These are phyloP conservation scores for Haplochromis vanheusdeni DNA, from an alignment of 2,113 vertebrate genomes.

Conservation along the genomic window DNA sequence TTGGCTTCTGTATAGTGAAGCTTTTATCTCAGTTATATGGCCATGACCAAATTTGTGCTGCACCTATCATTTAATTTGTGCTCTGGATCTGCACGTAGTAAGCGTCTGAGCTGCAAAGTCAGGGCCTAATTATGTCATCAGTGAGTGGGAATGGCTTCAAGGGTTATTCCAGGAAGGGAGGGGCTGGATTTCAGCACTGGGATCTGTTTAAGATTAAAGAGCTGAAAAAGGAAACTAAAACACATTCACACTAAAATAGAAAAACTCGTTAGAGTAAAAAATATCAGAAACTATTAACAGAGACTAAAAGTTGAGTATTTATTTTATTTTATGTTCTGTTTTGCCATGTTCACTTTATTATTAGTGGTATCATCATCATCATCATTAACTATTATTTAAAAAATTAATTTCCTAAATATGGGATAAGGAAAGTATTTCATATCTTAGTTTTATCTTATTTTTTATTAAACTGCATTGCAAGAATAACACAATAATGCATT, in stretches of 20 bases:
- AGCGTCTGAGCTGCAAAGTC: neutral
- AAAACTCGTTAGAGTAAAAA: neutral
- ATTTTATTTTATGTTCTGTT: neutral
- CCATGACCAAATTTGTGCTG: neutral
- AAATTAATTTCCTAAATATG: neutral
- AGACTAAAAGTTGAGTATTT: neutral
- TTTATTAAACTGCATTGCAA: neutral
- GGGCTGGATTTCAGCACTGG: neutral
- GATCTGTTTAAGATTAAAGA: neutral
- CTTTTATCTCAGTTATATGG: neutral
- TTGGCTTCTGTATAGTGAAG: neutral
- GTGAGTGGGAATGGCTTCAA: neutral
- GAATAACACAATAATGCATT: neutral
- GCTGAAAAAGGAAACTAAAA: conserved; percentile 2
- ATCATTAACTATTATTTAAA: neutral
- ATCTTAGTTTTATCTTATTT: neutral
- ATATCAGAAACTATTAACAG: neutral
- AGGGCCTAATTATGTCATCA: conserved; percentile 39
- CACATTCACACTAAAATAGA: neutral
- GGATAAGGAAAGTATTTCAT: neutral
- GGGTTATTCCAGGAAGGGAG: neutral
- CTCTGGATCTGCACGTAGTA: neutral
- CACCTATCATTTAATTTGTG: neutral
- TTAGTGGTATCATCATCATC: neutral
- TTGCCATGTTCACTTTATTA: neutral